phyloP scores from a whole-genome alignment of 2,888 invertebrate genomes.

The Drosophila cognata region DNA sequence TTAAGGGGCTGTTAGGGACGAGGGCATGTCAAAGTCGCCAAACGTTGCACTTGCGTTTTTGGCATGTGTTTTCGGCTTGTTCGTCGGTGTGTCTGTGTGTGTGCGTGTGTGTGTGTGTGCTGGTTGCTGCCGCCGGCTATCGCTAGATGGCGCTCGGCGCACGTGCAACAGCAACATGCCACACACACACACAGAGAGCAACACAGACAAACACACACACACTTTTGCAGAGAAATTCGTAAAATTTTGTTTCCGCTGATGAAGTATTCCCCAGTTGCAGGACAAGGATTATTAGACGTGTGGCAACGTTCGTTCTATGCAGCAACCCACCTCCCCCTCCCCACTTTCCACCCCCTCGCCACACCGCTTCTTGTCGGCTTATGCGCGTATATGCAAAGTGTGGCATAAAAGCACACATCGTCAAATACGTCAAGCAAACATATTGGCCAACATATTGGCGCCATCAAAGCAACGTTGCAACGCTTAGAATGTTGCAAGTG shows the following conservation, averaged over 20 bases:
- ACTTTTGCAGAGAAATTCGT: conserved; percentile 74
- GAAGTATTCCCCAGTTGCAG: conserved; percentile 84
- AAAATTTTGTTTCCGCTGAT: conserved; percentile 84
- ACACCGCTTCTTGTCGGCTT: conserved; percentile 17
- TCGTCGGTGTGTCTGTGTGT: conserved; percentile 24
- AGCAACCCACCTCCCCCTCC: not conserved
- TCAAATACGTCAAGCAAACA: conserved; percentile 62
- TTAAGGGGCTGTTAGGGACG: conserved; percentile 8
- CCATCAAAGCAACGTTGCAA: conserved; percentile 69
- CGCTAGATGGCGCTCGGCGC: conserved; percentile 72
- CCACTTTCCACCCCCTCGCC: not conserved
- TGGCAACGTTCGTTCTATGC: conserved; percentile 56
- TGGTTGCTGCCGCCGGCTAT: conserved; percentile 45
- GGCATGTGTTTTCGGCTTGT: conserved; percentile 76
- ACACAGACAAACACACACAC: conserved; percentile 8
- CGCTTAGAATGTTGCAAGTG: conserved; percentile 74
- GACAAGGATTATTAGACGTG: conserved; percentile 83
- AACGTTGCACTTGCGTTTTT: conserved; percentile 70
- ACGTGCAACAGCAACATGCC: conserved; percentile 64
- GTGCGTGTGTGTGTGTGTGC: conserved; percentile 6
- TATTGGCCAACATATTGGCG: conserved; percentile 22
- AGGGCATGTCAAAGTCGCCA: conserved; percentile 63
- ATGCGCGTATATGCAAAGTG: conserved; percentile 78
- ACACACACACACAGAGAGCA: conserved; percentile 21
- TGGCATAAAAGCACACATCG: conserved; percentile 79